These are phyloP conservation scores for Drosophila hamatofila DNA, from an alignment of 2,888 invertebrate genomes.

Conservation along the genomic window DNA sequence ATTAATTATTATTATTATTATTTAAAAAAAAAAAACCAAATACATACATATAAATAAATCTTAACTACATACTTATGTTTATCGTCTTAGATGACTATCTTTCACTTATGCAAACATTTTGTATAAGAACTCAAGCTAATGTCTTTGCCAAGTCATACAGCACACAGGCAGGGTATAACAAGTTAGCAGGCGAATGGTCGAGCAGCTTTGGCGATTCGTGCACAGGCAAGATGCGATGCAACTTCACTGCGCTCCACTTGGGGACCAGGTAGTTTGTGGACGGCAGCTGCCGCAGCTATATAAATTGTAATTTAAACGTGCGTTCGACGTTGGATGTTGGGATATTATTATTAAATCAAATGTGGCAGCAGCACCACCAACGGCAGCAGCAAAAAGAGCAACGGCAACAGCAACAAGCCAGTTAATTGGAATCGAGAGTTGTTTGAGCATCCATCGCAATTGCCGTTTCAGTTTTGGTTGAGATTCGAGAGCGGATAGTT, in stretches of 20 bases:
- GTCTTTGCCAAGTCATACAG: background rate
- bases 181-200: background rate
- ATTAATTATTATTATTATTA: no score
- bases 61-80: background rate
- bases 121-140: background rate
- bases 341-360: slow-evolving; percentile 73
- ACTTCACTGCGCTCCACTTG: slow-evolving; percentile 8
- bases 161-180: background rate
- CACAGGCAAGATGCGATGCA: slow-evolving; percentile 43
- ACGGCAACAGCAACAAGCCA: slow-evolving; percentile 17
- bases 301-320: slow-evolving; percentile 71
- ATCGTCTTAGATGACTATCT: background rate
- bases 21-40: no score
- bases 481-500: slow-evolving; percentile 43
- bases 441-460: slow-evolving; percentile 19
- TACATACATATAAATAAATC: background rate
- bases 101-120: background rate
- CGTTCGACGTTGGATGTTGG: slow-evolving; percentile 25
- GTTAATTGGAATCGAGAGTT: slow-evolving; percentile 26
- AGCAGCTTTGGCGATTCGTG: slow-evolving; percentile 20
- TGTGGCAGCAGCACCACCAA: slow-evolving; percentile 26
- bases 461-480: slow-evolving; percentile 53
- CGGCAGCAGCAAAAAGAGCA: slow-evolving; percentile 15
- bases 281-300: slow-evolving; percentile 49
- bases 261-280: slow-evolving; percentile 49